phyloP scores from a whole-genome alignment of 2,888 invertebrate genomes.

The Lapara coniferarum region DNA sequence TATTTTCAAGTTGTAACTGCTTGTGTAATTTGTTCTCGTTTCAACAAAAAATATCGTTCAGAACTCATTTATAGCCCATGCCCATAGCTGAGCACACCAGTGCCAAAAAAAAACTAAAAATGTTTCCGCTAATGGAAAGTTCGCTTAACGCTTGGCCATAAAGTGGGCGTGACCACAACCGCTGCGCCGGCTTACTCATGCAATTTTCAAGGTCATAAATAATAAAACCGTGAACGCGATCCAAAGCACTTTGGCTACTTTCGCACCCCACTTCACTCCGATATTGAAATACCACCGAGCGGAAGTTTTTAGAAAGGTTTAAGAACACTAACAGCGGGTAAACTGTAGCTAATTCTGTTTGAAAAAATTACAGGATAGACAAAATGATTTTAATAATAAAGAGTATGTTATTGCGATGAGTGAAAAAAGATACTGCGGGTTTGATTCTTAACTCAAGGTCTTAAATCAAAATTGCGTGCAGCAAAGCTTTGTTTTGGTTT shows the following conservation, averaged over 20 bases:
- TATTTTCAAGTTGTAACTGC: not conserved
- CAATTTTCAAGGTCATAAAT: slow-evolving; percentile 83
- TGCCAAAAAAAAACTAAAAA: slow-evolving; percentile 68
- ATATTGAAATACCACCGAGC: slow-evolving; percentile 61
- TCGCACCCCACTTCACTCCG: slow-evolving; percentile 80
- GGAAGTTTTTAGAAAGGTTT: slow-evolving; percentile 19
- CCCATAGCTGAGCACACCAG: slow-evolving; percentile 32
- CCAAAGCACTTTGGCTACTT: slow-evolving; percentile 79
- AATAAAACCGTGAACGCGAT: slow-evolving; percentile 79
- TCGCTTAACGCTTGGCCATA: slow-evolving; percentile 75
- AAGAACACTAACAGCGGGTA: not conserved
- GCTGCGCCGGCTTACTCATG: slow-evolving; percentile 77
- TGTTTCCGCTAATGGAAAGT: slow-evolving; percentile 65
- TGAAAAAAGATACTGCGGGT: too few species aligned
- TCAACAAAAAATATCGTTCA: not conserved
- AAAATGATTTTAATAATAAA: not conserved
- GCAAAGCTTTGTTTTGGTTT: too few species aligned
- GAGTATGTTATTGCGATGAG: too few species aligned
- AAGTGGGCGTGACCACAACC: slow-evolving; percentile 79
- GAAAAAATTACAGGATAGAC: not conserved
- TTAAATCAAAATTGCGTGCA: too few species aligned
- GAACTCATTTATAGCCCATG: slow-evolving; percentile 10
- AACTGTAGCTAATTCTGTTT: not conserved
- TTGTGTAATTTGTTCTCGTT: not conserved
- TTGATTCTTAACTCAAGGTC: too few species aligned